Conservation (phyloP, 2,888 invertebrate species). For the Drosophila anceps region DNA sequence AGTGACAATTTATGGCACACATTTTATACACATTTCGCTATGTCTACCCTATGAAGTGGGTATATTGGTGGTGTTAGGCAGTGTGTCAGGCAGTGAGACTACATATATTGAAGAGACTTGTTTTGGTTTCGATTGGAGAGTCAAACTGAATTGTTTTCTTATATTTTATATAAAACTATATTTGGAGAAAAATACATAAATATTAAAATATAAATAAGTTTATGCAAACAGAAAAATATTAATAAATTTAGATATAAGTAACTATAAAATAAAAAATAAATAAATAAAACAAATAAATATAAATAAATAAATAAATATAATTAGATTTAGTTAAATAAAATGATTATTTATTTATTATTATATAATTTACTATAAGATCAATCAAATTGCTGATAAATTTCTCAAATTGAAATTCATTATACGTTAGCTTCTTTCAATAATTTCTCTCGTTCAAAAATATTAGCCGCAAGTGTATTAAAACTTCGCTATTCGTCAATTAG, state of each 20-base stretch:
- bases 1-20: slow-evolving; percentile 68
- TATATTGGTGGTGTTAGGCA: not conserved
- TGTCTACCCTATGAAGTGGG: not conserved
- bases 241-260: not conserved
- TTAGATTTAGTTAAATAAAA: no score
- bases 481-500: not conserved
- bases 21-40: slow-evolving; percentile 29
- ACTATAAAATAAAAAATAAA: not conserved
- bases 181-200: no score
- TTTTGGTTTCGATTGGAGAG: not conserved
- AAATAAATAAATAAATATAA: no score
- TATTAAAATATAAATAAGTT: no score
- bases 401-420: not conserved
- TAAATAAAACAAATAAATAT: no score
- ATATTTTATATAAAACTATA: no score
- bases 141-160: no score
- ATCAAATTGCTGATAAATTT: not conserved
- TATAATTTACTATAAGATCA: no score
- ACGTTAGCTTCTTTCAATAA: not conserved
- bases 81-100: not conserved
- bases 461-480: not conserved
- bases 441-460: not conserved
- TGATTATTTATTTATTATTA: no score
- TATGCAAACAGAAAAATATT: no score
- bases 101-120: not conserved